phyloP scores from a whole-genome alignment of 2,888 invertebrate species.

The Apeira syringaria region DNA sequence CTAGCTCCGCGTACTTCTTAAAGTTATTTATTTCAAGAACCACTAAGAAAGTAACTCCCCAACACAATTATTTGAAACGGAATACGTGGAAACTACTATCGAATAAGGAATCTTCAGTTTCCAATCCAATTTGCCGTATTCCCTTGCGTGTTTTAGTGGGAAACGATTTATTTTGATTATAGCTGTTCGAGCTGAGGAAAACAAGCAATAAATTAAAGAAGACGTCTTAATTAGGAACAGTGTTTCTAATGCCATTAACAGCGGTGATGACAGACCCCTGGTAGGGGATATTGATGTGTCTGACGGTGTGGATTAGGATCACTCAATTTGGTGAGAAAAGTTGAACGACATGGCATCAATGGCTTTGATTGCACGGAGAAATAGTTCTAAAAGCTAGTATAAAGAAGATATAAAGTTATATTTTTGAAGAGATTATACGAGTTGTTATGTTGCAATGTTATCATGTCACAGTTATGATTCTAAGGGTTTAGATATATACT shows the following conservation, averaged over 20 bases:
- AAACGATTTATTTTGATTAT: constrained; percentile 80
- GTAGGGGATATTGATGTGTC: constrained; percentile 64
- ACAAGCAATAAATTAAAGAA: constrained; percentile 76
- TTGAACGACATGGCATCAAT: not conserved
- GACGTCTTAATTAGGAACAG: constrained; percentile 75
- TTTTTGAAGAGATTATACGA: too few relatives aligned
- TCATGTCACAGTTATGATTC: too few relatives aligned
- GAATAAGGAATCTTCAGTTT: constrained; percentile 56
- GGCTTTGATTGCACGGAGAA: not conserved
- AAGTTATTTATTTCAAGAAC: constrained; percentile 27
- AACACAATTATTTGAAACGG: constrained; percentile 36
- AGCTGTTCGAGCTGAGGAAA: constrained; percentile 62
- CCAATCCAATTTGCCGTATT: constrained; percentile 72
- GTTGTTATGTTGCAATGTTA: too few relatives aligned
- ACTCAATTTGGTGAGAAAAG: constrained; percentile 36
- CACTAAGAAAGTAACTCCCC: constrained; percentile 31
- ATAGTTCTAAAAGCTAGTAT: too few relatives aligned
- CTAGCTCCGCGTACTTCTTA: constrained; percentile 14
- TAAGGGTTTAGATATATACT: too few relatives aligned
- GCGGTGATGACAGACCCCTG: constrained; percentile 66
- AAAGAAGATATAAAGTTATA: too few relatives aligned
- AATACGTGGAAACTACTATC: constrained; percentile 43
- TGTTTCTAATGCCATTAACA: constrained; percentile 78
- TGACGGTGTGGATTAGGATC: constrained; percentile 46
- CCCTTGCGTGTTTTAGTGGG: constrained; percentile 71